These are phyloP conservation scores for Melanotaenia trifasciata DNA, from an alignment of 2,797 vertebrate genomes.

Conservation along the genomic window DNA sequence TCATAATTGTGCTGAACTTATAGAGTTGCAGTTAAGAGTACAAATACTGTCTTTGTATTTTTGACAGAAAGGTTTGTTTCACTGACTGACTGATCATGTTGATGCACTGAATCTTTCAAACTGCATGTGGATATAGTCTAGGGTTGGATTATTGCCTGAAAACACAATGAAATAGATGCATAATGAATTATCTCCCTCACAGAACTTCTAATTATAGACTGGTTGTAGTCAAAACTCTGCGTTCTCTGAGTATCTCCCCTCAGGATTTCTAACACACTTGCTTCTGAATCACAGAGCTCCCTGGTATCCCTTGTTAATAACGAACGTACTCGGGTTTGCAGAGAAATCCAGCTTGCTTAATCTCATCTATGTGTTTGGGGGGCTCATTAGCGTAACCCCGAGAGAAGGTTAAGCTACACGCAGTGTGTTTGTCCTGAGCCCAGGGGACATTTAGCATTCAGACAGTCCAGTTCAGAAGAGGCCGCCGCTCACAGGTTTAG, in stretches of 20 bases:
- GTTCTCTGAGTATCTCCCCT: conserved; percentile 36
- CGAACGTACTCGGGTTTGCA: conserved; percentile 24
- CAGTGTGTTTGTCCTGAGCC: conserved; percentile 56
- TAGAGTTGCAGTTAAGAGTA: neutral
- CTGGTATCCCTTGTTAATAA: conserved; percentile 18
- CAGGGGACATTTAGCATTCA: conserved; percentile 66
- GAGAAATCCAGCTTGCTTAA: conserved; percentile 22
- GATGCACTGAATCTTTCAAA: conserved; percentile 13
- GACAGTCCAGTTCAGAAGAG: conserved; percentile 21
- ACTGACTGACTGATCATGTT: conserved; percentile 10
- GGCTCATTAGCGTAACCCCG: conserved; percentile 61
- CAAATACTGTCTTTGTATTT: neutral
- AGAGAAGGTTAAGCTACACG: conserved; percentile 48
- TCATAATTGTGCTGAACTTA: neutral
- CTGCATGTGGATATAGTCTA: conserved; percentile 4
- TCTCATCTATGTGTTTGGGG: conserved; percentile 36
- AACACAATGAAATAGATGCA: conserved; percentile 47
- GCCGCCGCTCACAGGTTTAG: conserved; percentile 30
- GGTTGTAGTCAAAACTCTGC: conserved; percentile 25
- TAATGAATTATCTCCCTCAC: conserved; percentile 41
- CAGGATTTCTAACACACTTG: conserved; percentile 38
- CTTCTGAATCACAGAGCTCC: conserved; percentile 29
- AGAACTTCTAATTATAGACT: conserved; percentile 51
- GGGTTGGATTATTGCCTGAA: conserved; percentile 23
- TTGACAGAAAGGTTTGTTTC: conserved; percentile 6